Conservation (phyloP, 2,797 vertebrate genomes). For the Bovichtus diacanthus region DNA sequence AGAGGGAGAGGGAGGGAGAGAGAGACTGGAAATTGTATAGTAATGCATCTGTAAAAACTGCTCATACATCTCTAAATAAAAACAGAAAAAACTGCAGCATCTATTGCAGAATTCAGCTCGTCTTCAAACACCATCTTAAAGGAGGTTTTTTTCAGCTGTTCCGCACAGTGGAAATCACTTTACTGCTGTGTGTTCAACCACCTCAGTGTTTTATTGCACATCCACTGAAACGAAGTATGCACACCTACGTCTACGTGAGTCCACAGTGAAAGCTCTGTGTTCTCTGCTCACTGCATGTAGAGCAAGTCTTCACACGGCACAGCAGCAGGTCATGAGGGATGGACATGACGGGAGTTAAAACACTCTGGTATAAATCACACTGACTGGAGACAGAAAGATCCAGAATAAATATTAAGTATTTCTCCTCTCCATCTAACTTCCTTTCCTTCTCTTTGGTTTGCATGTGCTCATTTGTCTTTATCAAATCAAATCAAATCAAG, state of each 20-base stretch:
- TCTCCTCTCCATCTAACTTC: constrained; percentile 2
- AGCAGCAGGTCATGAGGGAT: constrained; percentile 59
- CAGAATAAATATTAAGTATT: constrained; percentile 70
- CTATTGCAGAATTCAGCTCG: background rate
- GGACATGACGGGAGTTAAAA: constrained; percentile 44
- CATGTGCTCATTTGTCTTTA: background rate
- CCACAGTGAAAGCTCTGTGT: constrained; percentile 12
- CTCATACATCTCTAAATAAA: too few species aligned
- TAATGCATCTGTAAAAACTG: background rate
- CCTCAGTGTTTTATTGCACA: constrained; percentile 27
- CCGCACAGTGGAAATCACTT: background rate
- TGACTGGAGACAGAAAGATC: constrained; percentile 8
- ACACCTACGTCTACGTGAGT: background rate
- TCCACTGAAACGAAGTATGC: background rate
- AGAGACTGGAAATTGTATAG: background rate
- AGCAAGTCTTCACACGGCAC: background rate
- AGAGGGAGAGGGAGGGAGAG: too few species aligned
- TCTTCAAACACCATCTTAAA: background rate
- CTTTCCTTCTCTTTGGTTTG: background rate
- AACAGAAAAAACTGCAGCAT: background rate
- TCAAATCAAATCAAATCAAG: too few species aligned
- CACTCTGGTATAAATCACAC: constrained; percentile 51
- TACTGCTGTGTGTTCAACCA: constrained; percentile 24
- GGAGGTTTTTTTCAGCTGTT: background rate
- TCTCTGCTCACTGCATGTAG: constrained; percentile 41